Evolutionary conservation across 2,113 vertebrate species (phyloP), one percentile per base, ranked within the genome.

Genomic region (Melanotaenia duboulayi): DNA sequence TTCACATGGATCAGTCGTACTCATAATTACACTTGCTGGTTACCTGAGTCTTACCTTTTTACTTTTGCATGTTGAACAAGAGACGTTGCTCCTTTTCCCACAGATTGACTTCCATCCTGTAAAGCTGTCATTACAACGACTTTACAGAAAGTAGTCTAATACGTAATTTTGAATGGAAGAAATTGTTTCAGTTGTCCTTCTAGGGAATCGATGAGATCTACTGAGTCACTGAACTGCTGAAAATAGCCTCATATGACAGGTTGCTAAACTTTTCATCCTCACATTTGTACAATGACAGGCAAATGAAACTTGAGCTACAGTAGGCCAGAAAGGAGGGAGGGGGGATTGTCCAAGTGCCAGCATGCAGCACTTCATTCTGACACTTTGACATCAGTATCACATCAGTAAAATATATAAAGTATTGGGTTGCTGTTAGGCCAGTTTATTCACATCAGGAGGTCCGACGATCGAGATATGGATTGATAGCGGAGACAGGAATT

Each of bases 401-500:
- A 88, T 78, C 57, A 24, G 83, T 80, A 84, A 90, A 90, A 90
- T 91, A 91, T 89, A 89, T 90, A 84, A 89, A 90, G 82, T 86
- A 90, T 91, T 87, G 87, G 84, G 90, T 92, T 91, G 85, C 90
- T 71, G 83, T 88, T 79, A 58, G 77, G 84, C 76, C 61, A 82
- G 88, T 90, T 93, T 94, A 92, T 93, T 94, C 89, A 92, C 91
- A 87, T 91, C 83, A 83, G 81, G 83, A 85, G 84, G 80, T 79
- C 50, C 70, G 83, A 68, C 84, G 86, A 90, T 90, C 83, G 73
- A 86, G 89, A 87, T 93, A 94, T 94, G 87, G 93, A 94, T 94
- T 94, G 93, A 94, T 92, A 94, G 93, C 52, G 78, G 93, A 94
- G 93, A 94, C 84, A 86, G 75, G 83, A 90, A 94, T 94, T 93